Evolutionary conservation across 1,140 invertebrate species (phyloP).

Genomic region (Apocrypta bakeri): DNA sequence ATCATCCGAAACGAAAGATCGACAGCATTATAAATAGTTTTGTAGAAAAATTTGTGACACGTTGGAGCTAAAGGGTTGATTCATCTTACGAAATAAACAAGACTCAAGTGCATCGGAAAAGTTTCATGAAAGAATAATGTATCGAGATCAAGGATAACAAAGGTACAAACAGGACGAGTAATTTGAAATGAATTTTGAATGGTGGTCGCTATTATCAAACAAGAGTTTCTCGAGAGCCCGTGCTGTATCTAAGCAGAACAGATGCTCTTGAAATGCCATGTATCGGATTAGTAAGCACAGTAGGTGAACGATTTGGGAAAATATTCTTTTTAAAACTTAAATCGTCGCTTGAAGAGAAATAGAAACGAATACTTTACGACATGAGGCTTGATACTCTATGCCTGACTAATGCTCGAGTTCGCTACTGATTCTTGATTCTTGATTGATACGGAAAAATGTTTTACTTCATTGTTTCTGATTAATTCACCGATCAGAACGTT

Average conservation of each 20-base stretch:
- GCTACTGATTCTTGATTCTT: not conserved
- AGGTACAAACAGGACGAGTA: not conserved
- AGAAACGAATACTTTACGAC: too few relatives aligned
- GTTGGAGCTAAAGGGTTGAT: too few relatives aligned
- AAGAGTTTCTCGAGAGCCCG: not conserved
- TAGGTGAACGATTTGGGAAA: not conserved
- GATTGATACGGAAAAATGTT: too few relatives aligned
- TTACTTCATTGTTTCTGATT: too few relatives aligned
- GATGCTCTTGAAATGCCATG: not conserved
- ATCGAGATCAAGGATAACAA: not conserved
- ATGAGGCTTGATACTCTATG: not conserved
- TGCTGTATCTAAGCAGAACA: not conserved
- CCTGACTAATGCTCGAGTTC: not conserved
- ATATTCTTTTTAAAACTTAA: not conserved
- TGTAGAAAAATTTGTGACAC: too few relatives aligned
- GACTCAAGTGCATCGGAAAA: not conserved
- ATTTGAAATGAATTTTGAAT: conserved; percentile 8
- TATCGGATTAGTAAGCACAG: not conserved
- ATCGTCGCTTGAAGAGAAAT: not conserved
- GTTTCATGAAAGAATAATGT: not conserved
- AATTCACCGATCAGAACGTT: too few relatives aligned
- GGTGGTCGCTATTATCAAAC: not conserved
- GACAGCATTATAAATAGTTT: too few relatives aligned
- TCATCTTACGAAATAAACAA: too few relatives aligned
- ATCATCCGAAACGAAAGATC: too few relatives aligned